These are phyloP conservation scores for Morinoia aosen DNA, from an alignment of 2,888 invertebrate species.

Conservation along the genomic window DNA sequence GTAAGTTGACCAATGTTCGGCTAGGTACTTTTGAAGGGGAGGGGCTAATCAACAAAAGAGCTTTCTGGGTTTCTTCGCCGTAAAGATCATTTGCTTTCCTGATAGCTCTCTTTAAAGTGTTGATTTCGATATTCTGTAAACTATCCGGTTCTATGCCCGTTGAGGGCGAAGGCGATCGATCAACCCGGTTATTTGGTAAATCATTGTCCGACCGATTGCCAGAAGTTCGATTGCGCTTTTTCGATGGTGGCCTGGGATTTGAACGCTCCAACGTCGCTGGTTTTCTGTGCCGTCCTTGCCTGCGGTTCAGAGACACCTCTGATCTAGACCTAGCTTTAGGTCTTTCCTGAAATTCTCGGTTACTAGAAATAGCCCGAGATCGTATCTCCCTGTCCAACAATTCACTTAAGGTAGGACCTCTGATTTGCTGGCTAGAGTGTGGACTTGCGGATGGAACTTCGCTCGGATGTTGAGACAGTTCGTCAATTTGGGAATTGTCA, in stretches of 20 bases:
- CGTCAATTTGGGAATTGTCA: slow-evolving; percentile 15
- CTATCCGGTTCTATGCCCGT: slow-evolving; percentile 44
- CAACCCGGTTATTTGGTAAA: neutral
- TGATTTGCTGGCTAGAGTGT: neutral
- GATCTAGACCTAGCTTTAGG: neutral
- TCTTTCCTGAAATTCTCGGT: neutral
- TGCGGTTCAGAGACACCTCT: slow-evolving; percentile 13
- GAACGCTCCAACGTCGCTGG: slow-evolving; percentile 26
- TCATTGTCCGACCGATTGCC: slow-evolving; percentile 6
- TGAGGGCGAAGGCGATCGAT: neutral
- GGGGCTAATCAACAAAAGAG: neutral
- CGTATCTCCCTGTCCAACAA: slow-evolving; percentile 26
- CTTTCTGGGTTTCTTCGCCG: neutral
- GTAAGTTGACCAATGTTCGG: slow-evolving; percentile 26
- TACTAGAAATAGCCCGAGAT: neutral
- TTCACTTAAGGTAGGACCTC: slow-evolving; percentile 13
- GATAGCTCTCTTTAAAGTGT: slow-evolving; percentile 29
- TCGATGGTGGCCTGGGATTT: neutral
- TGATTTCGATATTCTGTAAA: slow-evolving; percentile 46
- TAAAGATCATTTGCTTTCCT: slow-evolving; percentile 29
- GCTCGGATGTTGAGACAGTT: neutral
- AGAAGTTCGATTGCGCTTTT: neutral
- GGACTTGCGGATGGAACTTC: neutral
- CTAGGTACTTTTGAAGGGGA: slow-evolving; percentile 16
- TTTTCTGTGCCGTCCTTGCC: neutral